Evolutionary conservation across 1,140 invertebrate genomes (phyloP).

Genomic region (Dufourea novaeangliae): DNA sequence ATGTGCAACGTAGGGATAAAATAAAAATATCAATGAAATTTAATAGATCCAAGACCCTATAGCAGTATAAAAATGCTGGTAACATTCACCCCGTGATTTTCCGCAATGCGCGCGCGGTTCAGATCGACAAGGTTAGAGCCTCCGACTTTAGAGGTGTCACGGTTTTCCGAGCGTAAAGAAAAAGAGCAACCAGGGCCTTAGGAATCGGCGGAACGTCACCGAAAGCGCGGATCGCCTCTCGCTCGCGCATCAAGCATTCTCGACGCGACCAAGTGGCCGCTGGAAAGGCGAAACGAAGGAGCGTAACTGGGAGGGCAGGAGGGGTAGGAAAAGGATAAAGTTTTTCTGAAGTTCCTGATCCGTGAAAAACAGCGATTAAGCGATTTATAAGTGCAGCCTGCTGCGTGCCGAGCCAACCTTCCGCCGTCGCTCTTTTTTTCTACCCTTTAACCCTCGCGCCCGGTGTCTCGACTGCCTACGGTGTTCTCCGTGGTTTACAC

Average conservation of each 20-base stretch:
- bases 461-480: constrained; percentile 17
- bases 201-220: constrained; percentile 20
- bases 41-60: too few relatives aligned
- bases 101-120: too few relatives aligned
- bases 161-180: constrained; percentile 57
- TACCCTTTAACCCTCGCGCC: constrained; percentile 22
- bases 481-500: constrained; percentile 53
- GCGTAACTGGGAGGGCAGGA: constrained; percentile 22
- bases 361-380: constrained; percentile 76
- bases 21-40: too few relatives aligned
- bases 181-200: constrained; percentile 49
- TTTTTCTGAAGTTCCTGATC: constrained; percentile 72
- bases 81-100: too few relatives aligned
- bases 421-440: not conserved
- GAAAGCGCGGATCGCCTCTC: constrained; percentile 53
- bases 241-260: constrained; percentile 69
- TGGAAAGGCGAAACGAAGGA: constrained; percentile 9
- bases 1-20: too few relatives aligned
- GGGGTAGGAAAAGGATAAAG: constrained; percentile 45
- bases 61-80: too few relatives aligned
- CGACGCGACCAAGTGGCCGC: constrained; percentile 37
- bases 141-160: too few relatives aligned
- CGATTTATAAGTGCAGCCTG: constrained; percentile 66
- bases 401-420: constrained; percentile 5
- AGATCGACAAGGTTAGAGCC: constrained; percentile 16